A percentile compares a stretch with the other conserved stretches of the same genome.
Evolutionary conservation across 2,888 invertebrate genomes (phyloP).

Genomic region (Drosophila kuntzei): DNA sequence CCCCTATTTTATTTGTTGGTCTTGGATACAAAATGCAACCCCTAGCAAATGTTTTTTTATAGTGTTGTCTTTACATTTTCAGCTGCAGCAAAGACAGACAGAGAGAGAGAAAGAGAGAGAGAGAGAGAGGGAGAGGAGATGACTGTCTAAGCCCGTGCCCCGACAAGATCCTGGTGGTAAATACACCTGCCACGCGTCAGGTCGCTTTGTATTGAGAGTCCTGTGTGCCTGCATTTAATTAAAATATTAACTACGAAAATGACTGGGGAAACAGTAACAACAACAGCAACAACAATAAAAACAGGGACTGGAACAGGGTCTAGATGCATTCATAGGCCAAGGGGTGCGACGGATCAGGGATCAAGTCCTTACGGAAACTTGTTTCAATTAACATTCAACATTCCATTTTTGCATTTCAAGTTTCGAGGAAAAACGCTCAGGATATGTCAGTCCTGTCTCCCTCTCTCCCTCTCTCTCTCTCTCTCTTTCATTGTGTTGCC

Average conservation of each 20-base stretch:
- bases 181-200: conserved; percentile 85
- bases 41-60: conserved; percentile 62
- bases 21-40: conserved; percentile 60
- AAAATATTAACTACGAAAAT: conserved; percentile 82
- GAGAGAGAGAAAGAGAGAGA: conserved; percentile 14
- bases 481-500: conserved; percentile 5
- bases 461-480: neutral
- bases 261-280: conserved; percentile 42
- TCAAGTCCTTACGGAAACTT: conserved; percentile 66
- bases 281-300: conserved; percentile 5
- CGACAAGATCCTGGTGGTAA: conserved; percentile 69
- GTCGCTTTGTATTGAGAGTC: conserved; percentile 46
- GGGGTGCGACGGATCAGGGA: conserved; percentile 2
- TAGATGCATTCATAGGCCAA: conserved; percentile 15
- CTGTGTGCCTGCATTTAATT: conserved; percentile 81
- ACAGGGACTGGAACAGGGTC: conserved; percentile 22
- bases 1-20: conserved; percentile 62
- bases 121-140: conserved; percentile 14
- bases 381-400: conserved; percentile 74
- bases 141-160: conserved; percentile 73
- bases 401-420: conserved; percentile 75
- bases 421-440: conserved; percentile 68
- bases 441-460: conserved; percentile 51
- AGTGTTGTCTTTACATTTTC: conserved; percentile 64
- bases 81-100: conserved; percentile 55